phyloP scores from a whole-genome alignment of 2,113 vertebrate species.

The Atrichornis clamosus region DNA sequence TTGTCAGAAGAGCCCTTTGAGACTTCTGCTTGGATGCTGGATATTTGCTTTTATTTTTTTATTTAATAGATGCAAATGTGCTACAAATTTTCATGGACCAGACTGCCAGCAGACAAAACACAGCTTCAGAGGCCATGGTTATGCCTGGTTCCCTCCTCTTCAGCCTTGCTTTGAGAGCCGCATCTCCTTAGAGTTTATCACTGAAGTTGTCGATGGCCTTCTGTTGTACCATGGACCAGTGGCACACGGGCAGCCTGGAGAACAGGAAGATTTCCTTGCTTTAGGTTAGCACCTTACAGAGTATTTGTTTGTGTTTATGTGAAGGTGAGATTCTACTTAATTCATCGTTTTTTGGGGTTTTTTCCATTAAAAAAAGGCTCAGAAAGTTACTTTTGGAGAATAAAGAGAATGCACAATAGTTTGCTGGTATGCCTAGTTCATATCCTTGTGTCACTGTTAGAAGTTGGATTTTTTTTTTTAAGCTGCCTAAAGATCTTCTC shows the following conservation, averaged over 20 bases:
- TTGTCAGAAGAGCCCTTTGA: not conserved
- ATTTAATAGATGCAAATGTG: slow-evolving; percentile 80
- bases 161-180: slow-evolving; percentile 82
- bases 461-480: not conserved
- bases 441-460: not conserved
- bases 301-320: not conserved
- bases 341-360: not conserved
- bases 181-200: slow-evolving; percentile 86
- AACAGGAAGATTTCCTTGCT: slow-evolving; percentile 80
- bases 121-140: slow-evolving; percentile 82
- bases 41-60: not conserved
- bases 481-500: not conserved
- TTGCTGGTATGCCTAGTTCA: not conserved
- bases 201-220: slow-evolving; percentile 78
- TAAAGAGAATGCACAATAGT: not conserved
- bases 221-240: slow-evolving; percentile 83
- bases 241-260: slow-evolving; percentile 53
- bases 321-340: not conserved
- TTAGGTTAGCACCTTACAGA: slow-evolving; percentile 70
- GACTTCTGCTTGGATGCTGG: not conserved
- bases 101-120: slow-evolving; percentile 87
- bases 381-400: not conserved
- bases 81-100: slow-evolving; percentile 81
- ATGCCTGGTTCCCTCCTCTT: slow-evolving; percentile 87
- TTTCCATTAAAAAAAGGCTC: not conserved